Base-by-base conservation (phyloP, 1,140 invertebrate genomes). In the Hyles vespertilio region DNA sequence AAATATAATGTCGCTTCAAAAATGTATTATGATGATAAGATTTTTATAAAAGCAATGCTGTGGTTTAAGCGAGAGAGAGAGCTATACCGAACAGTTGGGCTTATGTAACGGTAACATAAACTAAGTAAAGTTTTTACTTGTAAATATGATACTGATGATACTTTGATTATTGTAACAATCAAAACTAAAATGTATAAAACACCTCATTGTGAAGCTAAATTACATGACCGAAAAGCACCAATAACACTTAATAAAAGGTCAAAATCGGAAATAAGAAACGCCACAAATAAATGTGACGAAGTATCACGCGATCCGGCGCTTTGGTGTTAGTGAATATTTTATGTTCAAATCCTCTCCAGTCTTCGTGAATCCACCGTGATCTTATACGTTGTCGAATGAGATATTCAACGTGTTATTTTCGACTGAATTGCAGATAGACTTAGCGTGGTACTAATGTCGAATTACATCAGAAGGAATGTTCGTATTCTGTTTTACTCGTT, bases 291-390 rank as follows among this genome's bases (percentile, higher is more conserved):
- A 65, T 65, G 56, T 64, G 59, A 60, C 49, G 57, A 59, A 58
- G 55, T 54, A 60, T 51, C 62, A 68, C 58, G 57, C 59, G 56
- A 69, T 54, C 60, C 53, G 56, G 40, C 48, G 68, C 55, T 61
- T 70, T 62, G 44, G 56, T 57, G 33, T 56, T 65, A 65, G 70
- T 81, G 70, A 77, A 76, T 77, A 79, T 78, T 76, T 75, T 73
- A 75, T 76, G 69, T 67, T 63, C 72, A 74, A 70, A 67, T 72
- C 65, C 43, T 43, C 45, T 51, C 51, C 49, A 49, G 61, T 63
- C 61, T 72, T 63, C 57, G 32, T 2, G 58, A 65, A 53, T 67
- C 59, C 22, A 56, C 22, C 22, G 61, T 68, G 66, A 71, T 72
- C 56, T 69, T 63, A 49, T 22, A 55, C 54, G 63, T 51, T 59